These are phyloP conservation scores for Sparus aurata DNA, from an alignment of 2,797 vertebrate genomes.

Conservation along the genomic window DNA sequence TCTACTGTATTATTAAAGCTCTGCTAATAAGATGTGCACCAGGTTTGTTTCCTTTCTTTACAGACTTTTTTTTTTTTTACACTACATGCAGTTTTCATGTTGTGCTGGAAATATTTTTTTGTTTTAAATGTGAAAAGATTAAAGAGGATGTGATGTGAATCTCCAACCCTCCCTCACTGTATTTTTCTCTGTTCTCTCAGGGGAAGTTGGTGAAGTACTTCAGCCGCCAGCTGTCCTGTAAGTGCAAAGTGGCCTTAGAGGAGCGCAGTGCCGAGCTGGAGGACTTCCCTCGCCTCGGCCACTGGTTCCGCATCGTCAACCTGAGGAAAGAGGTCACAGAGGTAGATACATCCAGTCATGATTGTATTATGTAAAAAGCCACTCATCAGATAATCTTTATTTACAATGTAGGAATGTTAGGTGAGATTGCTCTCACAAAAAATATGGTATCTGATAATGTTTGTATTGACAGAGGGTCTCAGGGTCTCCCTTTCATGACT, in stretches of 20 bases:
- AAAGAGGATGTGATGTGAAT: background rate
- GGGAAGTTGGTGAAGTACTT: slow-evolving; percentile 99
- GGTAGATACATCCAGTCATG: slow-evolving; percentile 77
- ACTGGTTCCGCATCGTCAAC: slow-evolving; percentile 97
- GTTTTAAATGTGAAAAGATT: background rate
- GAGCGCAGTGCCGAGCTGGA: slow-evolving; percentile 94
- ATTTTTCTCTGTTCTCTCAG: slow-evolving; percentile 77
- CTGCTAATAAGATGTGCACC: background rate
- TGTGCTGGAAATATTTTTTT: background rate
- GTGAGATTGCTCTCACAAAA: background rate
- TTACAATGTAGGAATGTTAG: background rate
- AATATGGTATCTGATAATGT: background rate
- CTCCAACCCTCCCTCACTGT: slow-evolving; percentile 4
- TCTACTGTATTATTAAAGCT: background rate
- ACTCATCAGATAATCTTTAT: background rate
- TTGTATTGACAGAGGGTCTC: background rate
- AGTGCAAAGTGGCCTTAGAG: slow-evolving; percentile 95
- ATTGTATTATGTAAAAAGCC: background rate
- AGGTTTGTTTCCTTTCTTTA: background rate
- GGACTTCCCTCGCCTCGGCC: slow-evolving; percentile 93
- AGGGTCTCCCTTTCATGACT: background rate
- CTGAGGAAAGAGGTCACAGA: slow-evolving; percentile 96
- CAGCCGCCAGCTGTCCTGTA: slow-evolving; percentile 98
- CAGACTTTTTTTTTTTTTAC: too few relatives aligned
- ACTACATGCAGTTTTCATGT: background rate